Conservation (phyloP, 2,888 invertebrate species). For the Philereme transversata region DNA sequence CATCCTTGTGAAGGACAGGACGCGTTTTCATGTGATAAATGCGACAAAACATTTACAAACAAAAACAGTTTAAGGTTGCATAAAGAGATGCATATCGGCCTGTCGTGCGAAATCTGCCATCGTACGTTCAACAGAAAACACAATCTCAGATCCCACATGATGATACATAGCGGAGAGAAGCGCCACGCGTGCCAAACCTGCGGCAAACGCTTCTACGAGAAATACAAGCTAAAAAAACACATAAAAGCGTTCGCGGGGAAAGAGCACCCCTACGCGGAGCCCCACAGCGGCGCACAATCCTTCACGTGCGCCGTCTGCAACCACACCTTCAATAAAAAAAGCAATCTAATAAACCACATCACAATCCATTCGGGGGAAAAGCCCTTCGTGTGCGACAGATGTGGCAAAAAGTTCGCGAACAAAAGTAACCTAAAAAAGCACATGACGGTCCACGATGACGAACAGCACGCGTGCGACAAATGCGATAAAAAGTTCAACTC, state of each 20-base stretch:
- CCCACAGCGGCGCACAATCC: too few relatives aligned
- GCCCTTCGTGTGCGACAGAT: neutral
- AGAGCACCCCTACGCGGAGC: too few relatives aligned
- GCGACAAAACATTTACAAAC: neutral
- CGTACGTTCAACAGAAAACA: neutral
- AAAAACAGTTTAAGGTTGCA: neutral
- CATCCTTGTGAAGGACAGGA: neutral
- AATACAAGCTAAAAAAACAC: too few relatives aligned
- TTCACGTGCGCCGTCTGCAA: too few relatives aligned
- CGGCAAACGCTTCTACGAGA: too few relatives aligned
- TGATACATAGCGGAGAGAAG: too few relatives aligned
- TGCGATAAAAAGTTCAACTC: neutral
- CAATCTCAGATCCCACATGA: neutral
- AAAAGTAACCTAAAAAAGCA: neutral
- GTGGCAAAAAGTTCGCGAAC: neutral
- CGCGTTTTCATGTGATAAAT: neutral
- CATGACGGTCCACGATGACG: neutral
- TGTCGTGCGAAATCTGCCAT: neutral
- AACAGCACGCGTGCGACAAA: neutral
- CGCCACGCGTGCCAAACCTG: too few relatives aligned
- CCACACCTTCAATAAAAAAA: too few relatives aligned
- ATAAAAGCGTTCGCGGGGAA: too few relatives aligned
- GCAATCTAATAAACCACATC: neutral
- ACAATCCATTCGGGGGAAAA: neutral
- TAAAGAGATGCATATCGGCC: neutral